Base-by-base conservation (phyloP, 2,888 invertebrate genomes). In the Diabrotica balteata region DNA sequence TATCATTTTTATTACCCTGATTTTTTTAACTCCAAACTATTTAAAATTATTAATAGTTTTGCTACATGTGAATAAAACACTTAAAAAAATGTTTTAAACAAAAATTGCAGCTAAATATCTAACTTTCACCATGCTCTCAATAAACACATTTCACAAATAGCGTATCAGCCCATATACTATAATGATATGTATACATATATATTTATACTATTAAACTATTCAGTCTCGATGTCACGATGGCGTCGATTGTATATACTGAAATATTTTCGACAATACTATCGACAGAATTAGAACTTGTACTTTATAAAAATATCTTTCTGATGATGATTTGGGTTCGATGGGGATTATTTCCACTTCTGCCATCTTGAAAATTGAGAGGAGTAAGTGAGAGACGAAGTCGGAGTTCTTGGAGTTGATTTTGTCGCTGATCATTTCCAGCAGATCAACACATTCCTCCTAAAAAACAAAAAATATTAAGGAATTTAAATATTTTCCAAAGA, bases 291-390 rank as follows among this genome's bases (percentile, higher is more conserved):
- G 65, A 59, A 75, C 69, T 71, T 73, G 72, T 50, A 68, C 50
- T 55, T 63, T 70, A 59, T 46, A 63, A 70, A 65, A 50, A 59
- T 60, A 63, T 63, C 62, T 64, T 10, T 55, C 46, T 9, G 77
- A 78, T 45, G 81, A 79, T 53, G 89, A 88, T 80, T 88, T 88
- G 5, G 88, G 87, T 46, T 91, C 90, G 42, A 94, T 92, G 84
- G 93, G 90, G 73, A 93, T 90, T 61, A 94, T 92, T 84, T 95
- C 94, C 63, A 95, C 94, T 86, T 95, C 95, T 63, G 95, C 95
- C 87, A 95, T 93, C 86, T 95, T 95, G 86, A 95, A 93, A 83
- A 95, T 94, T 76, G 95, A 95, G 67, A 95, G 88, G 49, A 95
- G 88, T 69, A 94, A 90, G 83, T 95, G 94, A 59, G 94, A 94